Conservation (phyloP, 1,140 invertebrate genomes). For the Forficula auricularia region DNA sequence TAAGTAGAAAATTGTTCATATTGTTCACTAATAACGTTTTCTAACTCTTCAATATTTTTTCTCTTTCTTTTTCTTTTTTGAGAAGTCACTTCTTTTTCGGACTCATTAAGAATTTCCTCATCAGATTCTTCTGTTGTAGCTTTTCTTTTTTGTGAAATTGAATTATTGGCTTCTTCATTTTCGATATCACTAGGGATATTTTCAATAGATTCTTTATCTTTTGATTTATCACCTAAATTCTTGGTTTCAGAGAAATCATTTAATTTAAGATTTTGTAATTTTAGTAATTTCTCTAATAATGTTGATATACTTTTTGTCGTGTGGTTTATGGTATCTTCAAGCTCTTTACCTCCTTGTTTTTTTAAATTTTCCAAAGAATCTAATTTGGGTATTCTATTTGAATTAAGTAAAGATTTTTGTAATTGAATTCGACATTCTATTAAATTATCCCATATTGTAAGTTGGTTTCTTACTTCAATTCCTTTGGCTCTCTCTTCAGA, state of each 20-base stretch:
- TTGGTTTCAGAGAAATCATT: conserved; percentile 47
- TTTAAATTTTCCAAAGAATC: conserved; percentile 33
- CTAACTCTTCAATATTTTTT: conserved; percentile 40
- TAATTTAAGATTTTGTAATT: conserved; percentile 35
- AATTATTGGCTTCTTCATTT: conserved; percentile 11
- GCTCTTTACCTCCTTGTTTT: conserved; percentile 28
- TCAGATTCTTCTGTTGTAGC: conserved; percentile 31
- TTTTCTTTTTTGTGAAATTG: too few relatives aligned
- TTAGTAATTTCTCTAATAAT: too few relatives aligned
- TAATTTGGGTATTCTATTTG: conserved; percentile 58
- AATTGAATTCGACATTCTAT: conserved; percentile 68
- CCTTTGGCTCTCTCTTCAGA: conserved; percentile 56
- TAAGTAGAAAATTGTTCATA: conserved; percentile 49
- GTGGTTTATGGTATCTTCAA: conserved; percentile 26
- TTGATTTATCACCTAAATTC: conserved; percentile 26
- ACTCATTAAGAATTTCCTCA: conserved; percentile 17
- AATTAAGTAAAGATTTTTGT: conserved; percentile 53
- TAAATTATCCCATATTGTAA: conserved; percentile 63
- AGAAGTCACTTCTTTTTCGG: conserved; percentile 20
- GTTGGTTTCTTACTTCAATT: conserved; percentile 53
- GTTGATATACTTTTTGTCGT: conserved; percentile 12
- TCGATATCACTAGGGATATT: conserved; percentile 36
- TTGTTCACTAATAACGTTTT: conserved; percentile 36
- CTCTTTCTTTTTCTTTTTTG: conserved; percentile 37
- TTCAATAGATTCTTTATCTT: conserved; percentile 33